These are phyloP conservation scores for Cottus gobio DNA, from an alignment of 2,113 vertebrate species.

Conservation along the genomic window DNA sequence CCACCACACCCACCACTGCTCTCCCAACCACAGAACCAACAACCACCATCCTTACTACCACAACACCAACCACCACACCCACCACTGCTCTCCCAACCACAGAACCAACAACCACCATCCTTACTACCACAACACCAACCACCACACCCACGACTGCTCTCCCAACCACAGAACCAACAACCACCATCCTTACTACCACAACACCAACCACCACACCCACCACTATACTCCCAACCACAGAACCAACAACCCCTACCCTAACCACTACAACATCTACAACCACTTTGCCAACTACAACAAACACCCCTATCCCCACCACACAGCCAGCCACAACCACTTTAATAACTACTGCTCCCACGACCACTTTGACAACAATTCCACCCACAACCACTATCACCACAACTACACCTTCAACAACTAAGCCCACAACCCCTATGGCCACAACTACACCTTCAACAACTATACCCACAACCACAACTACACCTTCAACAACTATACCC, in stretches of 20 bases:
- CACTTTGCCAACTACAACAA: too few relatives aligned
- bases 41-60: neutral
- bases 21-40: neutral
- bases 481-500: neutral
- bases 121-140: neutral
- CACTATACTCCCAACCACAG: too few relatives aligned
- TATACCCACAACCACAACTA: neutral
- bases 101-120: neutral
- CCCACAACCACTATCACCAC: constrained; percentile 14
- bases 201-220: too few relatives aligned
- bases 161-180: neutral
- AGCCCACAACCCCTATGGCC: neutral
- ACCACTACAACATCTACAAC: too few relatives aligned
- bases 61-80: neutral
- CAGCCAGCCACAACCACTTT: neutral
- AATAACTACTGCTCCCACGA: constrained; percentile 1
- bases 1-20: neutral
- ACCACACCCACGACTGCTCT: too few relatives aligned
- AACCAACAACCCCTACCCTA: too few relatives aligned
- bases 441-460: constrained; percentile 17
- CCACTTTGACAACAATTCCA: neutral
- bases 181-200: neutral
- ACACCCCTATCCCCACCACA: neutral
- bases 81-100: too few relatives aligned
- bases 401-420: neutral